A percentile compares a stretch with the other conserved stretches of the same genome.
Conservation (phyloP, 2,113 vertebrate species). For the Dasyornis broadbenti region DNA sequence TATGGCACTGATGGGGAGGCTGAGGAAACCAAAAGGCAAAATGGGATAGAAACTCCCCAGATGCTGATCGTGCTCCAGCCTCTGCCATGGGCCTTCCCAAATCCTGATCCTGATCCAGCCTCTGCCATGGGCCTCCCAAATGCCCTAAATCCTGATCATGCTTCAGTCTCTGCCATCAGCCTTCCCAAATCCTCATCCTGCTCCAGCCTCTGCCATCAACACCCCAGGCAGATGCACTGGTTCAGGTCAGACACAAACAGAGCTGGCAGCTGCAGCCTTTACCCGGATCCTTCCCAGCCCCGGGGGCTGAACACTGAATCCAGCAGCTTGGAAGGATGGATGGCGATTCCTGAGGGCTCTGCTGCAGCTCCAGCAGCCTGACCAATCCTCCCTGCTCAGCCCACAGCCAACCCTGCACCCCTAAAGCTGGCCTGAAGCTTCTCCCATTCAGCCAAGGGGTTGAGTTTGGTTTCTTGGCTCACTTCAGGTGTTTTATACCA, state of each 20-base stretch:
- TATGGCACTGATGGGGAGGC: not conserved
- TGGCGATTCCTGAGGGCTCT: fast-evolving
- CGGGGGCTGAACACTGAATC: too few relatives aligned
- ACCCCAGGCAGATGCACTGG: not conserved
- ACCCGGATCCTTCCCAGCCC: fast-evolving
- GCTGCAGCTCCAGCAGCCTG: not conserved
- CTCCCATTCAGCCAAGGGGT: not conserved
- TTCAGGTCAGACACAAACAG: not conserved
- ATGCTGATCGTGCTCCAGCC: not conserved
- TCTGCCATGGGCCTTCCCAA: not conserved
- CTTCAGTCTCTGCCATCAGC: not conserved
- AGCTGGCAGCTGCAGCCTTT: not conserved
- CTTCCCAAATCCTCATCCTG: not conserved
- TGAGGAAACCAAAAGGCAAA: not conserved
- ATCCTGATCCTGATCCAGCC: not conserved
- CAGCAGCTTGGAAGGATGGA: not conserved
- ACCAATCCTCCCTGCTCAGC: not conserved
- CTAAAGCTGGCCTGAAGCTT: not conserved
- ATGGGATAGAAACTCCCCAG: not conserved
- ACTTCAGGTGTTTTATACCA: fast-evolving
- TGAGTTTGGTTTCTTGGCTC: fast-evolving
- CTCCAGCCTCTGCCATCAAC: not conserved
- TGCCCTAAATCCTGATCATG: not conserved
- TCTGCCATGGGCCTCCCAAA: not conserved
- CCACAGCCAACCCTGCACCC: not conserved